Evolutionary conservation across 2,888 invertebrate genomes (phyloP).

Genomic region (Coelogynopora nodosa): DNA sequence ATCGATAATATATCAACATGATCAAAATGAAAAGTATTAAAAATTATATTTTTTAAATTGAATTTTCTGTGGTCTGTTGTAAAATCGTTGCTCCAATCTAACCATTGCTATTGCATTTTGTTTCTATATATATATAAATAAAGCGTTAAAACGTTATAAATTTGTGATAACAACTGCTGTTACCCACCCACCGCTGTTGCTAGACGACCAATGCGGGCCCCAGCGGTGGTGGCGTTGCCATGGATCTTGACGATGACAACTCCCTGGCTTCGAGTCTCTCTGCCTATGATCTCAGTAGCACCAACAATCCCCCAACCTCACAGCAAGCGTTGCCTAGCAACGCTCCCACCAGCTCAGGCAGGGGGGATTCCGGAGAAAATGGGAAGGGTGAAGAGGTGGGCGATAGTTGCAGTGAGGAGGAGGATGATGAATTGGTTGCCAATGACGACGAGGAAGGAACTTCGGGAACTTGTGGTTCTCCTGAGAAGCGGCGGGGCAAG

Average conservation of each 20-base stretch:
- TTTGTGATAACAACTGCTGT: background rate
- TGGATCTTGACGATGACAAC: background rate
- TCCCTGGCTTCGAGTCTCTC: background rate
- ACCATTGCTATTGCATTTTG: too few relatives aligned
- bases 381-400: background rate
- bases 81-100: too few relatives aligned
- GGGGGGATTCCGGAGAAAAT: too few relatives aligned
- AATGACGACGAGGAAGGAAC: background rate
- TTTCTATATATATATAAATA: too few relatives aligned
- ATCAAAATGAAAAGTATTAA: too few relatives aligned
- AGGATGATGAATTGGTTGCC: background rate
- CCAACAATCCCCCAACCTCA: background rate
- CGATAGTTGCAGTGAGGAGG: background rate
- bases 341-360: too few relatives aligned
- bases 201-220: background rate
- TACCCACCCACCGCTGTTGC: background rate
- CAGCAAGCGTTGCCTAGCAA: too few relatives aligned
- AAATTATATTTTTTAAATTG: too few relatives aligned
- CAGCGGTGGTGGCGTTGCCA: background rate
- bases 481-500: background rate
- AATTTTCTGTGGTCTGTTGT: too few relatives aligned
- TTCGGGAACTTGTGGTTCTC: background rate
- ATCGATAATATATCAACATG: too few relatives aligned
- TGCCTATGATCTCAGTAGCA: background rate
- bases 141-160: background rate